Conservation (phyloP, 1,140 invertebrate species). For the Papilio dardanus region DNA sequence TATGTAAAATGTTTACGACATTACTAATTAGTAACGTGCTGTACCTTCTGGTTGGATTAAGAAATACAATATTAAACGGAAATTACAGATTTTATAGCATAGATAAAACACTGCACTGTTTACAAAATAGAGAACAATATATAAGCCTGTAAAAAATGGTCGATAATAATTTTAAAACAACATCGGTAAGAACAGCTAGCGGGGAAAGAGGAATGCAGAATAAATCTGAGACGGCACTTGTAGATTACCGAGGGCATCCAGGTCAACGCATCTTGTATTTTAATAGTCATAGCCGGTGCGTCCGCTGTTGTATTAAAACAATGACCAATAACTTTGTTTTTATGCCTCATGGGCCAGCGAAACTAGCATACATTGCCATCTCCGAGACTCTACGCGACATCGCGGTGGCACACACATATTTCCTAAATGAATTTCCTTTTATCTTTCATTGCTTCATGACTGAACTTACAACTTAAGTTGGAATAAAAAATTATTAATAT, state of each 20-base stretch:
- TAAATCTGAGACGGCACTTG: slow-evolving; percentile 52
- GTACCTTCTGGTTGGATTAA: not conserved
- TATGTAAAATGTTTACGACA: slow-evolving; percentile 41
- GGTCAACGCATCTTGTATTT: slow-evolving; percentile 69
- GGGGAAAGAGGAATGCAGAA: slow-evolving; percentile 36
- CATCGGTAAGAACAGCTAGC: not conserved
- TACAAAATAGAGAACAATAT: not conserved
- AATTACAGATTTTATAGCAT: not conserved
- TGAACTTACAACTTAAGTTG: not conserved
- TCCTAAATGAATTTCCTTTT: slow-evolving; percentile 38
- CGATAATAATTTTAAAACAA: not conserved
- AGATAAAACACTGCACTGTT: not conserved
- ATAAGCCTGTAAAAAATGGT: not conserved
- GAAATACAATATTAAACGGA: not conserved
- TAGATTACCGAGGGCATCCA: slow-evolving; percentile 60
- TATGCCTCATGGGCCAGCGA: slow-evolving; percentile 67
- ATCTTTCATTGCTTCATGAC: slow-evolving; percentile 21
- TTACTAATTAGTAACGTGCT: slow-evolving; percentile 42
- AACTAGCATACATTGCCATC: slow-evolving; percentile 47
- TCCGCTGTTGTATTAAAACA: slow-evolving; percentile 72
- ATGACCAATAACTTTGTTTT: slow-evolving; percentile 77
- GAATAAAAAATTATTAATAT: not conserved
- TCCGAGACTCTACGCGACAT: slow-evolving; percentile 40
- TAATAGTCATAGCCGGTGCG: slow-evolving; percentile 68
- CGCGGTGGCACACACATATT: slow-evolving; percentile 11